A percentile compares a stretch with the other conserved stretches of the same genome.
phyloP scores from a whole-genome alignment of 2,797 vertebrate genomes.

The Crocidura indochinensis region DNA sequence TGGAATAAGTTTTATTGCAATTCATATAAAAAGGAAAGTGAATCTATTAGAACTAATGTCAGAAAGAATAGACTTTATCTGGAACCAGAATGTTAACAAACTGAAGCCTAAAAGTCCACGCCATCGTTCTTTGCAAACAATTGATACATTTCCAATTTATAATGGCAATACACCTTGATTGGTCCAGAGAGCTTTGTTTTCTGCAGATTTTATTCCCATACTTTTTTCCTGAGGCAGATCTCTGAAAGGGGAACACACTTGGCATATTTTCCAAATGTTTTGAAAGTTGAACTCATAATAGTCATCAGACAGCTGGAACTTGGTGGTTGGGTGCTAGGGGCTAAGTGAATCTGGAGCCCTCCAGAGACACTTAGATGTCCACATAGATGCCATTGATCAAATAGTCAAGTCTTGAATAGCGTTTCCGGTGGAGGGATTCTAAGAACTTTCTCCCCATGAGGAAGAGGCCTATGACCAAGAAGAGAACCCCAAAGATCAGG shows the following conservation, averaged over 20 bases:
- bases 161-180: conserved; percentile 50
- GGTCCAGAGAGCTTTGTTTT: conserved; percentile 63
- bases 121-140: not conserved
- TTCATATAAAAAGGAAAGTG: conserved; percentile 73
- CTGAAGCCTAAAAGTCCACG: conserved; percentile 16
- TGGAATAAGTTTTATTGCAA: conserved; percentile 80
- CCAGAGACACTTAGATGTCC: conserved; percentile 89
- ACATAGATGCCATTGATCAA: conserved; percentile 96
- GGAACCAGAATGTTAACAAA: conserved; percentile 68
- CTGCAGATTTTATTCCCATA: not conserved
- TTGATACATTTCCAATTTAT: conserved; percentile 10
- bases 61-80: conserved; percentile 71
- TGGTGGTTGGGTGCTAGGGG: not conserved
- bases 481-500: conserved; percentile 93
- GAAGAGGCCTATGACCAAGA: conserved; percentile 91
- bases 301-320: too few species aligned
- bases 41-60: conserved; percentile 72
- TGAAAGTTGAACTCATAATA: not conserved
- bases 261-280: conserved; percentile 15
- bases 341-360: not conserved
- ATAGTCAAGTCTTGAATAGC: conserved; percentile 95
- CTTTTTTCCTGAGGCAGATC: too few species aligned
- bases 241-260: too few species aligned
- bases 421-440: conserved; percentile 94
- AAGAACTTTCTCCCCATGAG: conserved; percentile 93